Evolutionary conservation across 2,113 vertebrate genomes (phyloP), one percentile per base, ranked within the genome.

Genomic region (Odontophorus gujanensis): DNA sequence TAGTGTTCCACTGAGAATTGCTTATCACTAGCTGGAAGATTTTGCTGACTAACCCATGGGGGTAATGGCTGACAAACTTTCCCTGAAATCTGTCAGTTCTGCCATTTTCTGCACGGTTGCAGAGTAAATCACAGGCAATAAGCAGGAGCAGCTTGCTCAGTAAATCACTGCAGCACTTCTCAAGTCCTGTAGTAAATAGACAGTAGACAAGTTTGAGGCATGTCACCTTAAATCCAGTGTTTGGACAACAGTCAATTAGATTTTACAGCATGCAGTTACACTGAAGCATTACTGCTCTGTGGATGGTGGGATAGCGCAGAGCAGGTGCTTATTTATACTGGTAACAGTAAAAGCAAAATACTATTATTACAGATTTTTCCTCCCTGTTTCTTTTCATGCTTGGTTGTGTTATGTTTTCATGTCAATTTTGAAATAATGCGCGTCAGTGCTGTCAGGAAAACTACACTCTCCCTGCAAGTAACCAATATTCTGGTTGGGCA

Each of bases 281-380:
- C 40, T 50, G 90, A 84, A 81, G 67, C 53, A 92, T 81, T 61
- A 65, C 36, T 53, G 78, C 74, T 82, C 24, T 89, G 81, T 88
- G 51, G 67, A 94, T 86, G 93, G 87, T 34, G 77, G 83, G 82
- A 87, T 89, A 81, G 65, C 71, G 79, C 20, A 59, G 68, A 94
- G 75, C 79, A 92, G 81, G 87, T 32, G 72, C 87, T 96, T 96
- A 94, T 97, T 98, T 97, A 96, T 94, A 97, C 83, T 76, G 90
- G 81, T 78, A 87, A 81, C 77, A 97, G 92, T 97, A 95, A 97
- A 96, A 92, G 58, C 40, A 95, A 96, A 98, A 97, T 38, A 92
- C 93, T 96, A 68, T 96, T 96, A 97, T 97, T 97, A 97, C 32
- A 48, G 71, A 65, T 51, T 91, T 93, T 93, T 96, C 89, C 87